Conservation (phyloP, 2,888 invertebrate species). For the Lottia gigantea region DNA sequence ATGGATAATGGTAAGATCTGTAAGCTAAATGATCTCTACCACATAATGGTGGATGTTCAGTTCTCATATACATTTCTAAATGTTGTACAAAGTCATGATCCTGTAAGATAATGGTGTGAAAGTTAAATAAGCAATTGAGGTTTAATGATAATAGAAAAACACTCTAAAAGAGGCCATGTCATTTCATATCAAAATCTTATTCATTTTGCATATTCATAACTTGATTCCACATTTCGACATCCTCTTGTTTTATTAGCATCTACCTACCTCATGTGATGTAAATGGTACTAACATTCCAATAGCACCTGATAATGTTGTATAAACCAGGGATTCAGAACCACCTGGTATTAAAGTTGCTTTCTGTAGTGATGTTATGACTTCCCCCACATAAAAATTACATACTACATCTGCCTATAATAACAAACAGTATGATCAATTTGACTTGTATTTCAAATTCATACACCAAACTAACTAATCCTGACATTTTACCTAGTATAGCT, state of each 20-base stretch:
- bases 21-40: conserved; percentile 97
- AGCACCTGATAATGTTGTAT: conserved; percentile 88
- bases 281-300: conserved; percentile 69
- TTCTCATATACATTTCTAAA: conserved; percentile 99
- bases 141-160: too few relatives aligned
- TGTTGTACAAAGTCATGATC: conserved; percentile 99
- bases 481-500: too few relatives aligned
- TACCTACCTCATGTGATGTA: conserved; percentile 66
- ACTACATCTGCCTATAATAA: conserved; percentile 77
- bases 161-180: too few relatives aligned
- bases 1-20: conserved; percentile 96
- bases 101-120: conserved; percentile 67
- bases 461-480: too few relatives aligned
- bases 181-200: too few relatives aligned
- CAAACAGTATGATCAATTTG: not conserved
- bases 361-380: conserved; percentile 94
- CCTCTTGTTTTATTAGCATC: not conserved
- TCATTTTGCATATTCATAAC: too few relatives aligned
- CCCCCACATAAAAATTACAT: conserved; percentile 94
- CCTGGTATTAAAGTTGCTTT: conserved; percentile 96
- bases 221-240: too few relatives aligned
- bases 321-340: conserved; percentile 95
- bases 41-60: conserved; percentile 94
- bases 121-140: too few relatives aligned
- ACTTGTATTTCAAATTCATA: too few relatives aligned